phyloP scores from a whole-genome alignment of 2,113 vertebrate species.

The Guaruba guarouba region DNA sequence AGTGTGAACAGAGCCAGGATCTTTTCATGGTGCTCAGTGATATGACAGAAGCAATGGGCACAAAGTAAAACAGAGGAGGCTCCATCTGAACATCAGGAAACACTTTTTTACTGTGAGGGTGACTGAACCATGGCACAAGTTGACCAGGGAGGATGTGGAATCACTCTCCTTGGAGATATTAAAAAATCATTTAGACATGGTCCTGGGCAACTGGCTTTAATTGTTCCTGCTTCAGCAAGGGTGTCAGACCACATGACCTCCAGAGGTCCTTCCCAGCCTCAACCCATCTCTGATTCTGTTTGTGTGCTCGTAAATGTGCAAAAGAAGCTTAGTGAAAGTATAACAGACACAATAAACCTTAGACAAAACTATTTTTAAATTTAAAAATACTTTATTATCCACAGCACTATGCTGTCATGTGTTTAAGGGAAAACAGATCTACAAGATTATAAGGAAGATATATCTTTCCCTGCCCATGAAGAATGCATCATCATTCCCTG shows the following conservation, averaged over 20 bases:
- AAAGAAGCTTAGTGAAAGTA: not conserved
- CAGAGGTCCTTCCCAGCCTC: not conserved
- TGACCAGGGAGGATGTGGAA: not conserved
- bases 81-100: not conserved
- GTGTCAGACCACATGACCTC: rapidly evolving
- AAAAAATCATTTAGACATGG: not conserved
- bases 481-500: not conserved
- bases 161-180: not conserved
- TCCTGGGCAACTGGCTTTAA: not conserved
- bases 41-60: not conserved
- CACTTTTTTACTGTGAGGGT: not conserved
- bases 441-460: not conserved
- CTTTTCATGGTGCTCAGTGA: not conserved
- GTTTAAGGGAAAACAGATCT: not conserved
- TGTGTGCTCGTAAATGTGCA: not conserved
- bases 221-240: not conserved
- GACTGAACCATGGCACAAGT: not conserved
- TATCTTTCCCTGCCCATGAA: not conserved
- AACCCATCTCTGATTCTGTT: not conserved
- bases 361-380: not conserved
- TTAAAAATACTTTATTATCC: not conserved
- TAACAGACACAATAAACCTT: not conserved
- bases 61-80: not conserved
- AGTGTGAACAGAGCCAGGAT: not conserved
- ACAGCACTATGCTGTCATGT: not conserved